phyloP scores from a whole-genome alignment of 2,888 invertebrate species.

The Andrena fulva region DNA sequence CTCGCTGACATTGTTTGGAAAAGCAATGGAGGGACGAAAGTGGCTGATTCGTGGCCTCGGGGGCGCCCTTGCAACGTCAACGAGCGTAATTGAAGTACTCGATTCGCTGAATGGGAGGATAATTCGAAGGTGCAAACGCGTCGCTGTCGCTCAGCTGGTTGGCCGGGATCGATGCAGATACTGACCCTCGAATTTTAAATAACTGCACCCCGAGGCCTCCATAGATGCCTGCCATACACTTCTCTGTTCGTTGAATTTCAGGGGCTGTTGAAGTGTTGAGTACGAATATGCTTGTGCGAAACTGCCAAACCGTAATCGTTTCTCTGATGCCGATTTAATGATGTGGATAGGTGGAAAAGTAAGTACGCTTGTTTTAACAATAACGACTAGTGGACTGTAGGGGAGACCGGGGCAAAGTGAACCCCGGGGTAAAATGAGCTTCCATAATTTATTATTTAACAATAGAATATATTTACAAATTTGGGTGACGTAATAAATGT shows the following conservation, averaged over 20 bases:
- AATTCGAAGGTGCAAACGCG: conserved; percentile 26
- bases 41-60: conserved; percentile 19
- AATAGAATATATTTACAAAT: no score
- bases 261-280: no score
- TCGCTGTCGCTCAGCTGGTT: neutral
- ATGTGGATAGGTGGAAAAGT: no score
- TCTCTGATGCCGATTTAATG: no score
- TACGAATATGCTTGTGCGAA: no score
- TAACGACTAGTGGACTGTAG: no score
- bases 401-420: no score
- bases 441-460: no score
- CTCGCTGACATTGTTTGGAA: conserved; percentile 28
- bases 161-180: neutral
- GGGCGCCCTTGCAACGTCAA: conserved; percentile 14
- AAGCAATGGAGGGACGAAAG: conserved; percentile 22
- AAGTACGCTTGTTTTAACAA: no score
- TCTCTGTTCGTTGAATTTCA: neutral
- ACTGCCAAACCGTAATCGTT: no score
- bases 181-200: neutral
- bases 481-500: no score
- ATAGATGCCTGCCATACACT: neutral
- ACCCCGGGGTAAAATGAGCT: no score
- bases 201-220: neutral
- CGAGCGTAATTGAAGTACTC: conserved; percentile 34
- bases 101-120: conserved; percentile 15